Base-by-base conservation (phyloP, 2,888 invertebrate genomes). In the Melanostoma mellinum region DNA sequence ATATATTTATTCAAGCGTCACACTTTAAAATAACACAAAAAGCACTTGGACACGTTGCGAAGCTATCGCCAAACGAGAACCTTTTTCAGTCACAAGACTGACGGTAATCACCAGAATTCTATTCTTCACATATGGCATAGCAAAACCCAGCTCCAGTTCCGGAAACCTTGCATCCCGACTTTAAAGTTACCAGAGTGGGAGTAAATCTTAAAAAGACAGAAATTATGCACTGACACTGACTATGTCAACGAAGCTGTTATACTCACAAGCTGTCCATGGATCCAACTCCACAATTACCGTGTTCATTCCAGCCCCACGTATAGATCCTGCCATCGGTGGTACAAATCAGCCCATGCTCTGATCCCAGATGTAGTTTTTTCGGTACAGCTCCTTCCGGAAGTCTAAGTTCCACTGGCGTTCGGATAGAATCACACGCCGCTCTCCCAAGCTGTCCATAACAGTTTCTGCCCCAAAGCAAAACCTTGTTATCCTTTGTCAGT, bases 281-380 rank as follows among this genome's bases (percentile, higher is more conserved):
- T 68, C 94, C 94, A 86, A 94, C 94, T 68, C 97, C 97, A 87
- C 97, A 97, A 89, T 95, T 97, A 46, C 95, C 96, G 91, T 97
- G 97, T 88, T 97, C 97, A 91, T 97, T 97, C 97, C 97, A 97
- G 0, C 97, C 97, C 97, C 97, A 97, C 30, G 95, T 93, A 88
- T 94, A 94, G 4, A 97, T 89, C 60, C 93, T 92, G 40, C 94
- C 94, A 74, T 94, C 93, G 4, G 92, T 93, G 87, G 93, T 93
- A 85, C 96, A 90, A 81, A 95, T 94, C 85, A 97, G 89, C 53
- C 94, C 95, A 88, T 97, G 97, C 88, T 97, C 97, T 0, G 97
- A 96, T 2, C 97, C 97, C 86, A 95, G 90, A 85, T 90, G 88
- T 0, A 91, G 32, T n/a, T 86, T 86, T 4, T 86, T 87, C 0